Conservation (phyloP, 2,888 invertebrate genomes). For the Idaea straminata region DNA sequence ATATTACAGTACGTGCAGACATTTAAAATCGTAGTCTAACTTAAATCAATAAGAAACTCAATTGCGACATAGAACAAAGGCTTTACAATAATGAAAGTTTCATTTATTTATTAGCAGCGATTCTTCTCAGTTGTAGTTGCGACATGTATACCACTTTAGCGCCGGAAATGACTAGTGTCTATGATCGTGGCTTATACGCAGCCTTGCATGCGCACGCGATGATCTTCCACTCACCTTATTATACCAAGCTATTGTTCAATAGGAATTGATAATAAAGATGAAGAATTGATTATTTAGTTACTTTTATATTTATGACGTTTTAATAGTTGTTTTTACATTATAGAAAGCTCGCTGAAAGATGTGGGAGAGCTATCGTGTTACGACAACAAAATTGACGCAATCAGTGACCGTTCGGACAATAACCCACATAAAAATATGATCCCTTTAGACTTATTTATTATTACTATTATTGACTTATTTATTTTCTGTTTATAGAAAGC, state of each 20-base stretch:
- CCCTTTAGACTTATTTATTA: background rate
- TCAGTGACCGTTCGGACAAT: background rate
- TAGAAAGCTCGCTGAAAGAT: background rate
- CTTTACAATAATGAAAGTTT: constrained; percentile 52
- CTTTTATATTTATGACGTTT: too few species aligned
- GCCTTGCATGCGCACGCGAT: constrained; percentile 55
- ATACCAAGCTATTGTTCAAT: constrained; percentile 30
- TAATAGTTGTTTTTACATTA: background rate
- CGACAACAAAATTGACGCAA: constrained; percentile 8
- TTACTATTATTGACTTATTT: too few species aligned
- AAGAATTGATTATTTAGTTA: background rate
- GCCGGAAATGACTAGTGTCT: constrained; percentile 72
- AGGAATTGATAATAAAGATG: constrained; percentile 1
- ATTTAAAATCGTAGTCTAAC: background rate
- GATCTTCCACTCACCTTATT: constrained; percentile 26
- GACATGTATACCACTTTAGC: constrained; percentile 32
- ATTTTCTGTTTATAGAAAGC: too few species aligned
- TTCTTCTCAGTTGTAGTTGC: constrained; percentile 63
- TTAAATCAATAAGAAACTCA: background rate
- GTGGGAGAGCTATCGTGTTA: background rate
- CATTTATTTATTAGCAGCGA: constrained; percentile 72
- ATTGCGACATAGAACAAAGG: constrained; percentile 6
- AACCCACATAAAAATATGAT: background rate
- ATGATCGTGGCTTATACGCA: constrained; percentile 43
- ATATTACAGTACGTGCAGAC: too few species aligned